These are phyloP conservation scores for Lysandra bellargus DNA, from an alignment of 2,888 invertebrate genomes.

Conservation along the genomic window DNA sequence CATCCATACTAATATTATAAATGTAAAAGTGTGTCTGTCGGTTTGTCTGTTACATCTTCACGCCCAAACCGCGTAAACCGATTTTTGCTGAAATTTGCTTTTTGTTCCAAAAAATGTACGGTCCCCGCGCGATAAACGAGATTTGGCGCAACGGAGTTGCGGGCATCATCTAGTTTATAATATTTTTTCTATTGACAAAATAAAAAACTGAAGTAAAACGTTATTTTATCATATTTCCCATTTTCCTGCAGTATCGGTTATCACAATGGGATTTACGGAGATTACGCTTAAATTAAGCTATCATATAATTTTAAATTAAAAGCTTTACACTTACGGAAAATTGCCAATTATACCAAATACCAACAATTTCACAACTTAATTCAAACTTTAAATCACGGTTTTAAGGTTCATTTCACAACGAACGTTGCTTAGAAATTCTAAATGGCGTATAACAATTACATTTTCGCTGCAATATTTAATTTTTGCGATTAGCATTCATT, in stretches of 20 bases:
- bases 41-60: no score
- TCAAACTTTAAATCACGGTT: neutral
- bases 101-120: no score
- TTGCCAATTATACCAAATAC: slow-evolving; percentile 8
- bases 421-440: slow-evolving; percentile 18
- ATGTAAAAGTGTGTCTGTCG: no score
- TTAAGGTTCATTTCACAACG: slow-evolving; percentile 4
- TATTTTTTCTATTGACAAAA: no score
- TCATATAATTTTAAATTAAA: slow-evolving; percentile 20
- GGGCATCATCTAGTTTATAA: no score
- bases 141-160: no score
- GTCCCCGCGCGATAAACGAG: no score
- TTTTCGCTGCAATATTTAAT: slow-evolving; percentile 26
- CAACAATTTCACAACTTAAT: neutral
- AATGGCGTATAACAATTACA: slow-evolving; percentile 25
- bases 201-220: no score
- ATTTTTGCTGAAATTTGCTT: no score
- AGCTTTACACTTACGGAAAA: neutral
- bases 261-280: neutral
- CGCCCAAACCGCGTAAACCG: no score
- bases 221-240: neutral
- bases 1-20: no score
- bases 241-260: neutral
- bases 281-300: slow-evolving; percentile 17
- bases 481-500: neutral